Base-by-base conservation (phyloP, 1,140 invertebrate genomes). In the Xylocopa sonorina region DNA sequence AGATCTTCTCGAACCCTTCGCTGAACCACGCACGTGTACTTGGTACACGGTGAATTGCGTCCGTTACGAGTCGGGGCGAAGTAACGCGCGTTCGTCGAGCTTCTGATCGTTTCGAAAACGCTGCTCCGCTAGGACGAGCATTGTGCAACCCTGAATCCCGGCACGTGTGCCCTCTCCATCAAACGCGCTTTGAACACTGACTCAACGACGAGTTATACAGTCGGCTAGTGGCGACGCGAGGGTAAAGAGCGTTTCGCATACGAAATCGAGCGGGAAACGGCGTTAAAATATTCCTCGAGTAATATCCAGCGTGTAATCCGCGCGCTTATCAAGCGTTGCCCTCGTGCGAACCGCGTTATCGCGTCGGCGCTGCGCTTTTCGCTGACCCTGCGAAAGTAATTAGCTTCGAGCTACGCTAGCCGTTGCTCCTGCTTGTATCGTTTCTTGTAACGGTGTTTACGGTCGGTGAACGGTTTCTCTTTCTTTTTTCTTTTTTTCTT, bases 141-240 rank as follows among this genome's bases (percentile, higher is more conserved):
- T 46, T 51, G 48, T 29, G 21, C 50, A 12, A n/a, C 50, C 63
- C 51, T n/a, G n/a, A 67, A 76, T 68, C 63, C n/a, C 63, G 73
- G 73, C 63, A 76, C 73, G 73, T 76, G 73, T 68, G 50, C 73
- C 38, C 63, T 57, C 63, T 68, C 73, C 38, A 68, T 76, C 73
- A 68, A 79, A 74, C 50, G 18, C 69, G 69, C 69, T 73, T 64
- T 48, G 41, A 34, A 78, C 64, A 79, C 69, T 64, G 77, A 79
- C 58, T 78, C 76, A n/a, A 63, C 43, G 53, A 29, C 29, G 62
- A 46, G 62, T 18, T 12, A 12, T n/a, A n/a, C n/a, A n/a, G n/a
- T n/a, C n/a, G n/a, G n/a, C n/a, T n/a, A n/a, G n/a, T n/a, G n/a
- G n/a, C n/a, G n/a, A n/a, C n/a, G n/a, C n/a, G n/a, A n/a, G n/a